Conservation (phyloP, 2,888 invertebrate genomes). For the Graphium colonna region DNA sequence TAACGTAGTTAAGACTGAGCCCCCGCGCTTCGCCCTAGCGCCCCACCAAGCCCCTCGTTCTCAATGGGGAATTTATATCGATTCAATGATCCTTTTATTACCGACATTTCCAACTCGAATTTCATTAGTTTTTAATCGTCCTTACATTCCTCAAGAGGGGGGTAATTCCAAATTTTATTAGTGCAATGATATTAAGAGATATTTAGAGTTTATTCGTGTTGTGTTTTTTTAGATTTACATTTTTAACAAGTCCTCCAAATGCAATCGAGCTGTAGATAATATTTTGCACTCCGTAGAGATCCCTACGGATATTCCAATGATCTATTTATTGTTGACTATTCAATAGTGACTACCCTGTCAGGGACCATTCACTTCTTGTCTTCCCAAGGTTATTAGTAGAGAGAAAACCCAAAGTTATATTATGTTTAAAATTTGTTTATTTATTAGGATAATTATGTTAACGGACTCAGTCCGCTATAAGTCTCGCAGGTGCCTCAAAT, state of each 20-base stretch:
- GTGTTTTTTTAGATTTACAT: conserved; percentile 19
- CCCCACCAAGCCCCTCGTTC: neutral
- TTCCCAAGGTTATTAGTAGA: conserved; percentile 61
- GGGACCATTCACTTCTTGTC: conserved; percentile 71
- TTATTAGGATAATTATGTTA: conserved; percentile 55
- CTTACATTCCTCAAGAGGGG: conserved; percentile 66
- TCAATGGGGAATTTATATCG: neutral
- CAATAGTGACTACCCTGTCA: conserved; percentile 21
- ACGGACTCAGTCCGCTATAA: conserved; percentile 24
- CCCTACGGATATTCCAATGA: conserved; percentile 10
- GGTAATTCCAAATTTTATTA: conserved; percentile 73
- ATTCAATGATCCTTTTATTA: conserved; percentile 7
- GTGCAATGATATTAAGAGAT: conserved; percentile 70
- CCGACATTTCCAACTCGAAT: conserved; percentile 58
- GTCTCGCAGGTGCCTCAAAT: conserved; percentile 26
- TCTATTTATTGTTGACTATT: conserved; percentile 24
- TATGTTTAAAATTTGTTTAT: conserved; percentile 61
- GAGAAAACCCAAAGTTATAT: conserved; percentile 68
- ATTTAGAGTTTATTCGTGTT: conserved; percentile 42
- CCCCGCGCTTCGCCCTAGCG: conserved; percentile 26
- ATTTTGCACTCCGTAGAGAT: conserved; percentile 5
- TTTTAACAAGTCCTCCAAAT: conserved; percentile 1
- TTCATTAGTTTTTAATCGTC: conserved; percentile 57
- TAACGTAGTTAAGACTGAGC: conserved; percentile 76
- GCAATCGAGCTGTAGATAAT: conserved; percentile 27